Evolutionary conservation across 2,888 invertebrate genomes (phyloP), one percentile per base, ranked within the genome.

Genomic region (Drosophila putrida): DNA sequence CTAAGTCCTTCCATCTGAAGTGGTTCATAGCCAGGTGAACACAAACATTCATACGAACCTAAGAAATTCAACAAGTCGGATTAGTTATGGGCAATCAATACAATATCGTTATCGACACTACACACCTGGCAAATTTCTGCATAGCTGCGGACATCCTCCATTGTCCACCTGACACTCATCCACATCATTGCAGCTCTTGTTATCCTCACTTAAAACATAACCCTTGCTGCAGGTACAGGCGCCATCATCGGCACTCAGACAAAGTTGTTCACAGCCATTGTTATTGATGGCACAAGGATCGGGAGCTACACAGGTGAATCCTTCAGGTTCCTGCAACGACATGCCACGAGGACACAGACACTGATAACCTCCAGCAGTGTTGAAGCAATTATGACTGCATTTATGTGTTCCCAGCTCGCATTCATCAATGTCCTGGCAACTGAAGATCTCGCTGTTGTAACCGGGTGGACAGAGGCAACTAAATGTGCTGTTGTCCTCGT

Each of bases 221-320:
- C 92, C 93, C n/a, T 66, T 55, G 31, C 91, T 90, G 65, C 94
- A 94, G 6, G 89, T 90, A 70, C 94, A 94, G 13, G 71, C 44
- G 5, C 91, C 91, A 3, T 65, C 76, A 0, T 88, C 79, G 5
- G 88, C 78, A 1, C 87, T 76, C 20, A 90, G 84, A 62, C 96
- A 96, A 20, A 93, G 93, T 63, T 95, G 95, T 4, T 94, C 94
- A 87, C 96, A 96, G 0, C 94, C 95, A 70, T 95, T 94, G 59
- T 93, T 93, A 57, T 87, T 79, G 0, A 90, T 78, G 8, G 91
- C 90, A 76, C 96, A 96, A 58, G 90, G 90, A 90, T 95, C 93
- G 11, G 93, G 85, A 25, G 92, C 90, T 9, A 93, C 78, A 69
- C 94, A 94, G 1, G 88, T 92, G 61, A 83, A 89, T 1, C 90